A percentile compares a stretch with the other conserved stretches of the same genome.
phyloP scores from a whole-genome alignment of 2,113 vertebrate genomes.

The Carollia perspicillata region DNA sequence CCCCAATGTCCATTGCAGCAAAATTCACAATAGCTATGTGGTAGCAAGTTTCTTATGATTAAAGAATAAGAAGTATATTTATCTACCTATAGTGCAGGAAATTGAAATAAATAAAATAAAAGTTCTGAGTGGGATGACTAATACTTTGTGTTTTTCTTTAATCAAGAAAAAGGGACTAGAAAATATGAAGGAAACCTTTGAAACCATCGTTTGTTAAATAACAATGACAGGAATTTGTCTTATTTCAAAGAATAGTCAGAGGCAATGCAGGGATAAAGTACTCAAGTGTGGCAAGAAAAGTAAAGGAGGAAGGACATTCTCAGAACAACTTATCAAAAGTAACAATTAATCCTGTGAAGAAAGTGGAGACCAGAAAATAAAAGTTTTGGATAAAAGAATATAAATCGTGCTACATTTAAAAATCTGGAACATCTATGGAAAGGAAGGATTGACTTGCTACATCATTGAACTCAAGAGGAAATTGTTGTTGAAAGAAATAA shows the following conservation, averaged over 20 bases:
- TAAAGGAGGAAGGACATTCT: background rate
- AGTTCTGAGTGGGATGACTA: background rate
- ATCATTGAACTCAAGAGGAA: background rate
- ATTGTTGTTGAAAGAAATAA: background rate
- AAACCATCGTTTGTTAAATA: constrained; percentile 9
- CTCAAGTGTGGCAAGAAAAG: background rate
- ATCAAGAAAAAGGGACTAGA: background rate
- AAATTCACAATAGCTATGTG: no score
- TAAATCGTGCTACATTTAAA: constrained; percentile 4
- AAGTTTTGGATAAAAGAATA: background rate
- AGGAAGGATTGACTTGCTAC: background rate
- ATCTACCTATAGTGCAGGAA: background rate
- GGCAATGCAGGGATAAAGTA: background rate
- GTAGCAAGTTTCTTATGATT: background rate
- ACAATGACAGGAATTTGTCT: background rate
- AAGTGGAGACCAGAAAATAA: background rate
- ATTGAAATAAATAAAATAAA: constrained; percentile 21
- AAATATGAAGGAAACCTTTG: background rate
- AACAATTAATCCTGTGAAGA: background rate
- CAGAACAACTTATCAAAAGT: background rate
- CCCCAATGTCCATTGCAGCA: no score
- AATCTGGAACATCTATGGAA: background rate
- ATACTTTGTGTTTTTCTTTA: constrained; percentile 4
- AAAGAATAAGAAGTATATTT: background rate
- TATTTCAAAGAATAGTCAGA: constrained; percentile 40